Percentiles rank a stretch among this genome's conserved stretches.
phyloP scores from a whole-genome alignment of 1,140 invertebrate genomes.

The Hypsibius dujardini region DNA sequence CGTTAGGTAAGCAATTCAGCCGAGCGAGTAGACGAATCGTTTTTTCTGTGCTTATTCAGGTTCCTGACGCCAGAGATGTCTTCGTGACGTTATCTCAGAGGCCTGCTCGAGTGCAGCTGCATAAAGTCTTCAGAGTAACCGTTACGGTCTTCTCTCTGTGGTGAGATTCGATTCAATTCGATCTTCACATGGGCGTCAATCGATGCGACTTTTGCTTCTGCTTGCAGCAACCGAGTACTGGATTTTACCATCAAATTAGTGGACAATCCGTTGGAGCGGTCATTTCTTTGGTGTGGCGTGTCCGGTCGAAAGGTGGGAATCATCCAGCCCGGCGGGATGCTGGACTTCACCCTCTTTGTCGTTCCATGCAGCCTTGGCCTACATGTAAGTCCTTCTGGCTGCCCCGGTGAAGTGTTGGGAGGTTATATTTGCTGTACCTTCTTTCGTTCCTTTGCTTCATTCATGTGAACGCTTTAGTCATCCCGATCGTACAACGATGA shows the following conservation, averaged over 20 bases:
- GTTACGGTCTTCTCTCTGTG: neutral
- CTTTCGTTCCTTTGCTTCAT: no score
- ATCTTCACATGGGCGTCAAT: neutral
- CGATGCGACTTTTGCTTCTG: neutral
- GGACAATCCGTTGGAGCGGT: neutral
- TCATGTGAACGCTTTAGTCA: no score
- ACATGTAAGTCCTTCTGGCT: neutral
- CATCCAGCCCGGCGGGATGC: neutral
- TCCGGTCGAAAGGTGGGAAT: neutral
- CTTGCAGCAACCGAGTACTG: neutral
- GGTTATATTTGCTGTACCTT: no score
- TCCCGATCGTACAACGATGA: no score
- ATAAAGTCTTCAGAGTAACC: slow-evolving; percentile 2
- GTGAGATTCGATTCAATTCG: neutral
- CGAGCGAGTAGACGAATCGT: no score
- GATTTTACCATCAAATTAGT: neutral
- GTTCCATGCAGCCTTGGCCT: neutral
- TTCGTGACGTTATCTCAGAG: neutral
- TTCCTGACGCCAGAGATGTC: neutral
- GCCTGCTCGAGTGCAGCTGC: neutral
- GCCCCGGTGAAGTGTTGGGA: neutral
- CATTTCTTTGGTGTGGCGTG: slow-evolving; percentile 11
- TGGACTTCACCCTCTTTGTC: neutral
- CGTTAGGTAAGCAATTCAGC: no score
- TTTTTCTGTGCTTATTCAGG: neutral